Evolutionary conservation across 2,113 vertebrate species (phyloP).

Genomic region (Rhynchopsitta pachyrhyncha): DNA sequence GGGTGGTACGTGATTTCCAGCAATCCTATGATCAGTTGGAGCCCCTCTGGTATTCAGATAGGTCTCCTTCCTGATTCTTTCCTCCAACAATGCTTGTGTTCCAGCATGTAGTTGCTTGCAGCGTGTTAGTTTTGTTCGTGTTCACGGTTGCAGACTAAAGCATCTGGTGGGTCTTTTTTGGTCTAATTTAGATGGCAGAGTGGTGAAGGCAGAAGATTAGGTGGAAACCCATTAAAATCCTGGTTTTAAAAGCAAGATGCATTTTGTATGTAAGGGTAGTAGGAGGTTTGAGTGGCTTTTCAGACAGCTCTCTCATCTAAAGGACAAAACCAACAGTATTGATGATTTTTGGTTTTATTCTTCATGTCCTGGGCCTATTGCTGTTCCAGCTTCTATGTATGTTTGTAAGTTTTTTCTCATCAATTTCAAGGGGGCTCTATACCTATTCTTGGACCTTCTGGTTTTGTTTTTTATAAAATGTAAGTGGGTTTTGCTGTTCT

Average conservation of each 20-base stretch:
- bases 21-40: background rate
- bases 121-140: fast-evolving
- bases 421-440: background rate
- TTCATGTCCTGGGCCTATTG: background rate
- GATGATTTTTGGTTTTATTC: background rate
- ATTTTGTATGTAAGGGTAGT: background rate
- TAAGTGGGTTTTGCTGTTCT: background rate
- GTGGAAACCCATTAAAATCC: background rate
- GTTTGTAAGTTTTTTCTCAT: background rate
- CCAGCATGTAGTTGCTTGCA: background rate
- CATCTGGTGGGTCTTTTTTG: background rate
- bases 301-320: background rate
- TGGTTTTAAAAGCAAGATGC: background rate
- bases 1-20: fast-evolving
- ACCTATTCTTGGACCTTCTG: background rate
- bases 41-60: background rate
- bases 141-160: background rate
- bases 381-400: background rate
- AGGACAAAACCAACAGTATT: background rate
- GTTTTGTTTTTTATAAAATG: background rate
- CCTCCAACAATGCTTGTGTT: background rate
- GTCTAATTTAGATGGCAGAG: background rate
- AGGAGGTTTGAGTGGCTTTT: background rate
- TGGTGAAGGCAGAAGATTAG: background rate
- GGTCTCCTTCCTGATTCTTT: background rate